Base-by-base conservation (phyloP, 2,797 vertebrate genomes). In the Tarsius wallacei region DNA sequence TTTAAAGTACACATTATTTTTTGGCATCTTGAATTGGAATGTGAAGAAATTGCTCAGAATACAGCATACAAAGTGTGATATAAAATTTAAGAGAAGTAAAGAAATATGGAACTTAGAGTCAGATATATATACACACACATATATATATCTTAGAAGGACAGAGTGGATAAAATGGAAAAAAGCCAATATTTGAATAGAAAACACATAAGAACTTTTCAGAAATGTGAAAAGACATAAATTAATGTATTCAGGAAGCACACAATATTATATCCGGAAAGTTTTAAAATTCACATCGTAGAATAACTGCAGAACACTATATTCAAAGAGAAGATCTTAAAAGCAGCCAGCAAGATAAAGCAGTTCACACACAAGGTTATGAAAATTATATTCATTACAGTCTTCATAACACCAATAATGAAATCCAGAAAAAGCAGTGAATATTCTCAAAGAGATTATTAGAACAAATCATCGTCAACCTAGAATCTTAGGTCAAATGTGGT, bases 121-220 rank as follows among this genome's bases (percentile, higher is more conserved):
- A 63, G 24, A 63, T 26, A 66, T 49, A 57, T 51, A 59, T 36
- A 55, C 7, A 83, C 70, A 42, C 93, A 80, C n/a, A 9, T 42
- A 47, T 28, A 70, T 82, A 77, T 42, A 42, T 42, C 26, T 7
- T 24, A 47, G 42, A 88, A 88, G 4, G 15, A 47, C 1, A 6
- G 2, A 53, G 8, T 70, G 22, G 7, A 26, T 82, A 82, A 86
- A 78, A 55, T 70, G 59, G 26, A 68, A 1, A 12, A 57, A 16
- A 74, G 14, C 28, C 26, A 61, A 33, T 80, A 89, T 73, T 53
- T 92, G n/a, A 68, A 89, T 74, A 47, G 31, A 89, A 94, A 94
- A 59, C 21, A 73, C 51, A 17, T 14, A 42, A 55, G 9, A 84
- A 12, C 73, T 95, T 93, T 73, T 66, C 42, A 81, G n/a, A 80